Evolutionary conservation across 2,113 vertebrate genomes (phyloP).

Genomic region (Erinaceus europaeus): DNA sequence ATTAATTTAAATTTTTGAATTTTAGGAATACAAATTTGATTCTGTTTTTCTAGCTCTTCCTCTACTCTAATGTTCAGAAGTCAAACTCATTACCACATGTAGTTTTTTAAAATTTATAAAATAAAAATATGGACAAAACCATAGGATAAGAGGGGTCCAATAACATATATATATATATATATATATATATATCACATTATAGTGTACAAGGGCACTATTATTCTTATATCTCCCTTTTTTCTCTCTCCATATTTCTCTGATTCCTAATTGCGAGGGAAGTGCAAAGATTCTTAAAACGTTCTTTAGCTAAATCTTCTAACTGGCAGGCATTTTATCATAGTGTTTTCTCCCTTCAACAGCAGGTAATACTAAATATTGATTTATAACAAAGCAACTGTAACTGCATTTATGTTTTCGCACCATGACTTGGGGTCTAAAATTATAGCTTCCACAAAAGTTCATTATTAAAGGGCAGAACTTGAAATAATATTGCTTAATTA

Average conservation of each 20-base stretch:
- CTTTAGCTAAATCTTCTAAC: slow-evolving; percentile 4
- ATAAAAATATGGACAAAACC: too few species aligned
- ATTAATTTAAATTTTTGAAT: slow-evolving; percentile 44
- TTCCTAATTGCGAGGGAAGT: not conserved
- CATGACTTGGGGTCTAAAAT: slow-evolving; percentile 53
- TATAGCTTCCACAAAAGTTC: slow-evolving; percentile 26
- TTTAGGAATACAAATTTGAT: slow-evolving; percentile 42
- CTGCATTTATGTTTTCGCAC: not conserved
- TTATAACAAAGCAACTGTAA: slow-evolving; percentile 9
- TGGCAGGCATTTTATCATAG: not conserved
- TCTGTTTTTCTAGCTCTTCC: not conserved
- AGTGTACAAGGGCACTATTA: not conserved
- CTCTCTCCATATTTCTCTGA: not conserved
- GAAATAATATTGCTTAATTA: slow-evolving; percentile 52
- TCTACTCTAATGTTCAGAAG: not conserved
- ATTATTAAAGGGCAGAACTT: slow-evolving; percentile 53
- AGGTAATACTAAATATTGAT: slow-evolving; percentile 16
- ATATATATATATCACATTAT: too few species aligned
- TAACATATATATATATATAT: too few species aligned
- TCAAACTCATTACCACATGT: slow-evolving; percentile 16
- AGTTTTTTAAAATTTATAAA: not conserved
- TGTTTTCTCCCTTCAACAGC: not conserved
- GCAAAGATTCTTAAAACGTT: not conserved
- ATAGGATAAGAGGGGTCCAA: too few species aligned
- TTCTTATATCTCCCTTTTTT: not conserved